phyloP scores from a whole-genome alignment of 2,888 invertebrate genomes.

The Ariolimax columbianus region DNA sequence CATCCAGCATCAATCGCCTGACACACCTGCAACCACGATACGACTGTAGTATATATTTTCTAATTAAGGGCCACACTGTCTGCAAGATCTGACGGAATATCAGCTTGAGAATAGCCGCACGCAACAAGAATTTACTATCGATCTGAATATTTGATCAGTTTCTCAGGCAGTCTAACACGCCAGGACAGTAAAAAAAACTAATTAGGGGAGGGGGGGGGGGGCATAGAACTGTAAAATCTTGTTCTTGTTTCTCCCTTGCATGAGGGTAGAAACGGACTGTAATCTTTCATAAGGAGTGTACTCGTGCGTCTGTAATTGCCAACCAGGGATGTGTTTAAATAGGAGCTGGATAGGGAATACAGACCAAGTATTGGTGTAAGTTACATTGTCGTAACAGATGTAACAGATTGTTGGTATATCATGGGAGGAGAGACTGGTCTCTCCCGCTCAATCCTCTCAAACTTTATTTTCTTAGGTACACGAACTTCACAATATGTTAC shows the following conservation, averaged over 20 bases:
- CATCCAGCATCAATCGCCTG: too few species aligned
- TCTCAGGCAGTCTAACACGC: not conserved
- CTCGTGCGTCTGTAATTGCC: not conserved
- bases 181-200: not conserved
- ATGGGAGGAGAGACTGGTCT: too few species aligned
- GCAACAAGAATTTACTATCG: not conserved
- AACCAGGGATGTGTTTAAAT: not conserved
- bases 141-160: slow-evolving; percentile 21
- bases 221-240: not conserved
- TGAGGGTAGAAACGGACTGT: not conserved
- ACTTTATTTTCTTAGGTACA: not conserved
- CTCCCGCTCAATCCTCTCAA: not conserved
- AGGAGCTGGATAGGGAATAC: not conserved
- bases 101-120: not conserved
- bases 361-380: too few species aligned
- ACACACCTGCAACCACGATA: too few species aligned
- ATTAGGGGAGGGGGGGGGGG: not conserved
- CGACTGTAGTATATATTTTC: too few species aligned
- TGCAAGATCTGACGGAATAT: not conserved
- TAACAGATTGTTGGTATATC: too few species aligned
- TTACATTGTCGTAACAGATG: too few species aligned
- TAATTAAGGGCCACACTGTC: not conserved
- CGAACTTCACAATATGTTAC: not conserved
- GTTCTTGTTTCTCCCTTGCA: not conserved
- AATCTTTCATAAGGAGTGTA: not conserved